Percentiles rank a stretch among this genome's conserved stretches.
Conservation (phyloP, 2,888 invertebrate genomes). For the Fragum whitleyi region DNA sequence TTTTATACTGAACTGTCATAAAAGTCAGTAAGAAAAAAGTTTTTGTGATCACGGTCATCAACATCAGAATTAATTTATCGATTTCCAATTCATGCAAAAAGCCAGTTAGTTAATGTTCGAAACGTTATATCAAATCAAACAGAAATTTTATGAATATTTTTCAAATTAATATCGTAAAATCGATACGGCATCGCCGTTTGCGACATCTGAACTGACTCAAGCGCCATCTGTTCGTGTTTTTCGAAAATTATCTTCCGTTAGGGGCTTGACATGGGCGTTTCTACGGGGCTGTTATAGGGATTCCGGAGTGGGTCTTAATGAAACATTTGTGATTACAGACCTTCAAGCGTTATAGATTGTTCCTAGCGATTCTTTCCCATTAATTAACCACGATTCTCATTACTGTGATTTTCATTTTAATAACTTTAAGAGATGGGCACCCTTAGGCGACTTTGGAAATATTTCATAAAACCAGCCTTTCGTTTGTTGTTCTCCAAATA, state of each 20-base stretch:
- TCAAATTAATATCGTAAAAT: slow-evolving; percentile 47
- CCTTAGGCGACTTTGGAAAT: background rate
- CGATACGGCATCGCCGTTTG: slow-evolving; percentile 16
- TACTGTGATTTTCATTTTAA: background rate
- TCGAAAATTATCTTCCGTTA: slow-evolving; percentile 3
- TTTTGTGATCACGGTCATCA: too few relatives aligned
- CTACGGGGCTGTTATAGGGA: background rate
- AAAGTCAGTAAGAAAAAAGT: too few relatives aligned
- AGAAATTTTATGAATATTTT: slow-evolving; percentile 56
- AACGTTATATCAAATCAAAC: slow-evolving; percentile 51
- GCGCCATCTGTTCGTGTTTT: slow-evolving; percentile 25
- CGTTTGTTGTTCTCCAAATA: too few relatives aligned
- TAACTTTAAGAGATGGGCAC: background rate
- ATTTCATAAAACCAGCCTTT: too few relatives aligned
- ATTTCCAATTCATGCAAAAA: background rate
- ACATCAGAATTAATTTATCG: too few relatives aligned
- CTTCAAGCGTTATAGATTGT: background rate
- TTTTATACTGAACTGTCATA: too few relatives aligned
- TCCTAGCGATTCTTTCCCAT: slow-evolving; percentile 13
- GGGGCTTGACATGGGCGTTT: slow-evolving; percentile 3
- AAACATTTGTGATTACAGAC: slow-evolving; percentile 14
- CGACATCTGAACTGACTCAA: slow-evolving; percentile 17
- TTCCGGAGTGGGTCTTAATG: background rate
- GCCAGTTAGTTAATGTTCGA: slow-evolving; percentile 1
- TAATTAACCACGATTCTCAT: background rate